Conservation (phyloP, 2,113 vertebrate species). For the Tupaia tana region DNA sequence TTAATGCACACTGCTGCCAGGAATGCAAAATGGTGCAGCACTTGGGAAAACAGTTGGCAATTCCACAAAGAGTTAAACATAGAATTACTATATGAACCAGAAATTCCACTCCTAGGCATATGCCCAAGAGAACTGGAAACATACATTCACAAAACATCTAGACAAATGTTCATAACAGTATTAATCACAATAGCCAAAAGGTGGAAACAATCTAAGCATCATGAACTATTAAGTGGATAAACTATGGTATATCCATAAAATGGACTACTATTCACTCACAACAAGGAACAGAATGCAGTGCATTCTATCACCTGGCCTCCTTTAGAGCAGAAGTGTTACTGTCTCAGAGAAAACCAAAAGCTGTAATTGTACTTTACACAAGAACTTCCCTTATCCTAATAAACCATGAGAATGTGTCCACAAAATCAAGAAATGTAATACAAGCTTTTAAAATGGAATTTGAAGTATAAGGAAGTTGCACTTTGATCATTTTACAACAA, state of each 20-base stretch:
- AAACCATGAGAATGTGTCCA: not conserved
- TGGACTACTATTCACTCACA: not conserved
- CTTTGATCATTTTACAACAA: not conserved
- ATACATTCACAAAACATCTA: not conserved
- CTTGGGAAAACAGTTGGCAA: not conserved
- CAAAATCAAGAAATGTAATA: not conserved
- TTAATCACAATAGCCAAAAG: not conserved
- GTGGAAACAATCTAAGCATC: not conserved
- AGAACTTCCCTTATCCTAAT: not conserved
- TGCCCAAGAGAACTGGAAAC: not conserved
- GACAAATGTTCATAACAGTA: not conserved
- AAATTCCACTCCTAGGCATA: not conserved
- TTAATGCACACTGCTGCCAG: not conserved
- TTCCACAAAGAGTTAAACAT: not conserved
- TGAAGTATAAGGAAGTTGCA: not conserved
- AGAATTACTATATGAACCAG: not conserved
- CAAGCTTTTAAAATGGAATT: not conserved
- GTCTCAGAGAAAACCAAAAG: not conserved
- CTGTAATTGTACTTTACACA: not conserved
- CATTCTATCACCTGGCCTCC: not conserved
- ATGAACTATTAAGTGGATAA: not conserved
- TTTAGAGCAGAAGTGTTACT: not conserved
- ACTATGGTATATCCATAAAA: not conserved
- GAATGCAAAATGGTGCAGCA: not conserved
- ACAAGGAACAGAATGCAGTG: not conserved